phyloP scores from a whole-genome alignment of 1,140 invertebrate species.

The Papilio glaucus region DNA sequence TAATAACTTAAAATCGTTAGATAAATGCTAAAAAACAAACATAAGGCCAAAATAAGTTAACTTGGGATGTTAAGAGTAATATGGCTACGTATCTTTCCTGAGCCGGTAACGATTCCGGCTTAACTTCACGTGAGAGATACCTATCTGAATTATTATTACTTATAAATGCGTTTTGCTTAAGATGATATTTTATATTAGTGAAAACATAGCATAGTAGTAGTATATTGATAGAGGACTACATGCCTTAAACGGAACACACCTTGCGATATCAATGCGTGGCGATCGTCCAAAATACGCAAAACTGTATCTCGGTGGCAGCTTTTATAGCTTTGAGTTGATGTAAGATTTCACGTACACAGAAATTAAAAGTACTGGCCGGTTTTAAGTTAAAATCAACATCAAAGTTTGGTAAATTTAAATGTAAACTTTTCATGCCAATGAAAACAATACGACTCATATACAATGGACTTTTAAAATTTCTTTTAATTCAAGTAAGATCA shows the following conservation, averaged over 20 bases:
- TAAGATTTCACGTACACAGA: conserved; percentile 1
- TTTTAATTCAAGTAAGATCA: conserved; percentile 1
- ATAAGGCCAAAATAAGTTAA: too few species aligned
- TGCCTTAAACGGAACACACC: not conserved
- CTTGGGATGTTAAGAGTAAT: too few species aligned
- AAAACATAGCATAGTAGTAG: not conserved
- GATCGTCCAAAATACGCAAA: conserved; percentile 55
- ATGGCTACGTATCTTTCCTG: too few species aligned
- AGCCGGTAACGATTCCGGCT: too few species aligned
- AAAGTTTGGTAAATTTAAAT: conserved; percentile 4
- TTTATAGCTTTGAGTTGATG: conserved; percentile 13
- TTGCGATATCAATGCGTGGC: conserved; percentile 42
- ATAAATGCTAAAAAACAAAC: too few species aligned
- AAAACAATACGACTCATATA: not conserved
- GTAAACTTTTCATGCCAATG: not conserved
- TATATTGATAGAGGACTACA: not conserved
- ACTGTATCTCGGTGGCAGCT: not conserved
- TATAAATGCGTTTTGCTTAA: too few species aligned
- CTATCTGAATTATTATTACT: too few species aligned
- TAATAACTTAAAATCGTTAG: too few species aligned
- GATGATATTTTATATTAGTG: too few species aligned
- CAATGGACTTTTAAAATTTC: not conserved
- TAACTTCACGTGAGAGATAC: too few species aligned
- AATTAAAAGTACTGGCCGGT: conserved; percentile 13
- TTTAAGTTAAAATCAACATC: conserved; percentile 29